Evolutionary conservation across 1,140 invertebrate genomes (phyloP), one percentile per base, ranked within the genome.

Genomic region (Drosophila grimshawi): DNA sequence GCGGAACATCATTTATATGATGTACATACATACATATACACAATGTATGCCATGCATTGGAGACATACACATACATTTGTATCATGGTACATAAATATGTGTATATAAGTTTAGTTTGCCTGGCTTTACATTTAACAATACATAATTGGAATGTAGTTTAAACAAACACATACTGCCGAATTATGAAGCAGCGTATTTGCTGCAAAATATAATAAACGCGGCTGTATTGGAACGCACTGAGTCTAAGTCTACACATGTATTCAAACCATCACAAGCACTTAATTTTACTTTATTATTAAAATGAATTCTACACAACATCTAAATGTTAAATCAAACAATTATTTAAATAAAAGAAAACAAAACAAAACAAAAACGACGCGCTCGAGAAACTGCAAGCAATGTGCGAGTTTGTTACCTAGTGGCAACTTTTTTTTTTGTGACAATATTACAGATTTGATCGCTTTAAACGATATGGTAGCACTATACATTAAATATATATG

Each of bases 321-420:
- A 48, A 48, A 29, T 48, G 39, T 6, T 10, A 7, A n/a, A 39
- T 4, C 30, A 48, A 30, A 8, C 33, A 35, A 19, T 19, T 19
- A 19, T 19, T 19, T 4, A 35, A 30, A 61, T 4, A 29, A 49
- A 45, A 52, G 8, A 72, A 43, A 33, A n/a, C n/a, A n/a, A n/a
- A n/a, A n/a, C n/a, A 37, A 19, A 30, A 63, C 2, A 5, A 8
- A 37, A 19, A 11, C 10, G 35, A 41, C 39, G 53, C 63, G 37
- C 8, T 4, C 4, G 19, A 7, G 5, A 2, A 1, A 2, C 32
- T 45, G 1, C 10, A 51, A 35, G 7, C 55, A 57, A 49, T 49
- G 52, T 57, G 41, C 10, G 4, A 32, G 43, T 2, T 11, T 0
- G 70, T 46, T 73, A 67, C 48, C 35, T 19, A 1, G 45, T 65